phyloP scores from a whole-genome alignment of 2,797 vertebrate species.

The Enteromius treurensis region DNA sequence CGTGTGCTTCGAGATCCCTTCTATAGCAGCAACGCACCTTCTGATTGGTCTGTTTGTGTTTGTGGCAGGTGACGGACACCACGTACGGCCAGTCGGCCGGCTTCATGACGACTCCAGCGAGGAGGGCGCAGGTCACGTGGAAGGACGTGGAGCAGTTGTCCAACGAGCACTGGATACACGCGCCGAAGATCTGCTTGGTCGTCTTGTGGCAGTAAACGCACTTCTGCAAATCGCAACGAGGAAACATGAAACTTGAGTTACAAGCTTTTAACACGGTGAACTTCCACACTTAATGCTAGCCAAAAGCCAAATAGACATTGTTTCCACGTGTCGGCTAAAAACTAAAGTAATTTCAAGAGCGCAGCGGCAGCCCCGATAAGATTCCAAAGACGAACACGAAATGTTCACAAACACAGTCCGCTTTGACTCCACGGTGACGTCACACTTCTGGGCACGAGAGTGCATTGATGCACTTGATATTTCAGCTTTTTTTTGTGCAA shows the following conservation, averaged over 20 bases:
- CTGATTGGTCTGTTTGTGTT: slow-evolving; percentile 77
- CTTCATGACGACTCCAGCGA: slow-evolving; percentile 89
- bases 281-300: too few species aligned
- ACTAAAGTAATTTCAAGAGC: not conserved
- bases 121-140: slow-evolving; percentile 94
- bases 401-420: not conserved
- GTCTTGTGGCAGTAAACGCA: slow-evolving; percentile 90
- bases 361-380: not conserved
- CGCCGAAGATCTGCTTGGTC: slow-evolving; percentile 81
- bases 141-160: slow-evolving; percentile 96
- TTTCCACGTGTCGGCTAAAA: not conserved
- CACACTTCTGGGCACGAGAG: not conserved
- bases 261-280: not conserved
- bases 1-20: too few species aligned
- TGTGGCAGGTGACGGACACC: slow-evolving; percentile 94
- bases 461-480: not conserved
- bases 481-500: not conserved
- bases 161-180: slow-evolving; percentile 92
- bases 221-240: slow-evolving; percentile 74
- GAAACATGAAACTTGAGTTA: not conserved
- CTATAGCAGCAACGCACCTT: slow-evolving; percentile 69
- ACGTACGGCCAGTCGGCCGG: slow-evolving; percentile 96
- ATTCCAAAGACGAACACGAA: not conserved
- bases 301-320: not conserved
- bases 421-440: not conserved